Evolutionary conservation across 2,113 vertebrate species (phyloP), one percentile per base, ranked within the genome.

Genomic region (Rhinopomastus cyanomelas): DNA sequence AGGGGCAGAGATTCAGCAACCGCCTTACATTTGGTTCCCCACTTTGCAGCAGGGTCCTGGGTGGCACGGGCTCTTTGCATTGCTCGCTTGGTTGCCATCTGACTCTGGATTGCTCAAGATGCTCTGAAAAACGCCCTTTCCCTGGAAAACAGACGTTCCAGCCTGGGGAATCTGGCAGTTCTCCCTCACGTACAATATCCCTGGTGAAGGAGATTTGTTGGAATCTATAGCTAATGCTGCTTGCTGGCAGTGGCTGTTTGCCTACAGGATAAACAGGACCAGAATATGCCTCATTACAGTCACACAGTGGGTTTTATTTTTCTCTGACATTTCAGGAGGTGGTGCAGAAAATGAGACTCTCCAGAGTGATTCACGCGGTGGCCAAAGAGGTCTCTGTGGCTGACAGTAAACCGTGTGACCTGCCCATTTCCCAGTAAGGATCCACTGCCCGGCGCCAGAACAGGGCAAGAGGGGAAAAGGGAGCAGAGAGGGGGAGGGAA

Each of bases 361-460:
- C 71, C 57, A 81, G 85, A 26, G 71, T 93, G 76, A 95, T 86
- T 88, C 93, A 94, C 32, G 10, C 61, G 0, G 27, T 68, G 55
- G 74, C 93, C 91, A 90, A 81, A 87, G 80, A 92, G 82, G 95
- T 92, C 96, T 93, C 95, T 91, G 81, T 14, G 65, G 90, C 78
- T 93, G 94, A 55, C 75, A 87, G 89, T 93, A 97, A 97, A 95
- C 95, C 1, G 49, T 76, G 91, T 74, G 94, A 97, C 94, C 94
- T 94, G 75, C 55, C 46, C 52, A 17, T 81, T 91, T 96, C 93
- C 95, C 96, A 90, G 92, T 66, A 93, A 95, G 68, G 81, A 75
- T 66, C 86, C 88, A 71, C 80, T 3, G 4, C 71, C 87, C 27
- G 77, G 93, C 61, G 91, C 96, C 97, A 96, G 85, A 89, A 32